These are phyloP conservation scores for Furnarius figulus DNA, from an alignment of 2,113 vertebrate species.

Conservation along the genomic window DNA sequence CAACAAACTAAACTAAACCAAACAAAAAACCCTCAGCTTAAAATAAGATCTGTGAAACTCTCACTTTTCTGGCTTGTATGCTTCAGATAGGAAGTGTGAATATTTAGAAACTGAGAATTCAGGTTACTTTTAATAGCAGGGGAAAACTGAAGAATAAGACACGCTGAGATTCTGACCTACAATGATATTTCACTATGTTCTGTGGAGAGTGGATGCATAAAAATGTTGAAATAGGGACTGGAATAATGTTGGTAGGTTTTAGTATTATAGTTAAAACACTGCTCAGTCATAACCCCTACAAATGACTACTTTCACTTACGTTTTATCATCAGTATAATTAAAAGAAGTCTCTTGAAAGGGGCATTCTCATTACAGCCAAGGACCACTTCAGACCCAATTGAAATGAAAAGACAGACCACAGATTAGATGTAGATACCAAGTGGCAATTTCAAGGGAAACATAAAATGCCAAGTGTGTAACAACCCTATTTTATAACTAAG, in stretches of 20 bases:
- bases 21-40: background rate
- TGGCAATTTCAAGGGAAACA: constrained; percentile 71
- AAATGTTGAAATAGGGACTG: constrained; percentile 63
- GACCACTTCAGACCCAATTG: constrained; percentile 75
- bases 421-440: constrained; percentile 70
- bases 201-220: constrained; percentile 44
- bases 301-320: constrained; percentile 71
- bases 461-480: constrained; percentile 74
- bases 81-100: background rate
- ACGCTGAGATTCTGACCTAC: constrained; percentile 21
- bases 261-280: constrained; percentile 58
- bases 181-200: constrained; percentile 14
- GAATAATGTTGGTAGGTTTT: constrained; percentile 61
- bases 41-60: background rate
- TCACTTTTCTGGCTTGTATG: background rate
- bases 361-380: constrained; percentile 73
- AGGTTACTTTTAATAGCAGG: background rate
- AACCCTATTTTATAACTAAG: constrained; percentile 71
- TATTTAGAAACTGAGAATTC: background rate
- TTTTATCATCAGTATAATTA: constrained; percentile 73
- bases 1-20: background rate
- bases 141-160: constrained; percentile 26
- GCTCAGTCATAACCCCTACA: constrained; percentile 70
- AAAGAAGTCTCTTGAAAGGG: constrained; percentile 75
- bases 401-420: constrained; percentile 68